Evolutionary conservation across 2,113 vertebrate species (phyloP).

Genomic region (Aix galericulata): DNA sequence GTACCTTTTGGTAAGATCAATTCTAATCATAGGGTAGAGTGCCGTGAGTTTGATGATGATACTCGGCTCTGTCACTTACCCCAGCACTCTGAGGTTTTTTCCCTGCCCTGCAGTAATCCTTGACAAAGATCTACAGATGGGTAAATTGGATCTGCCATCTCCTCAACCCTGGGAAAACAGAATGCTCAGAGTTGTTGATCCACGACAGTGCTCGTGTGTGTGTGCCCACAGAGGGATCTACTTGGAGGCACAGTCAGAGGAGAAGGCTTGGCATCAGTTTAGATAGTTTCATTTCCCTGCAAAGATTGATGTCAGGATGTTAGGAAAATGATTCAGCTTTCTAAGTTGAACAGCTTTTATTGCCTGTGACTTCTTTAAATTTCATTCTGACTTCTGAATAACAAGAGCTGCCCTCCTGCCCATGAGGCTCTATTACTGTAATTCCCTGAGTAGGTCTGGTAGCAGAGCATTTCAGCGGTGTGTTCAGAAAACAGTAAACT

Average conservation of each 20-base stretch:
- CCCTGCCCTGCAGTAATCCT: slow-evolving; percentile 7
- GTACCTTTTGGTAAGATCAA: slow-evolving; percentile 41
- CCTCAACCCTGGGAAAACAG: not conserved
- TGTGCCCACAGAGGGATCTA: not conserved
- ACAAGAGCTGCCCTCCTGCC: slow-evolving; percentile 22
- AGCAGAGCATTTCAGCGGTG: not conserved
- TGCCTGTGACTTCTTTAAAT: slow-evolving; percentile 19
- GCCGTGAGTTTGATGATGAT: slow-evolving; percentile 15
- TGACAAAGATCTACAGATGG: not conserved
- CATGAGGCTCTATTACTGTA: slow-evolving; percentile 59
- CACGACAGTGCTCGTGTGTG: fast-evolving
- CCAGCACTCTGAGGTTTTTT: not conserved
- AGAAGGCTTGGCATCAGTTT: not conserved
- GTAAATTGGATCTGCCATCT: slow-evolving; percentile 1
- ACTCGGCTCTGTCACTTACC: slow-evolving; percentile 15
- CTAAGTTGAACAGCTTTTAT: not conserved
- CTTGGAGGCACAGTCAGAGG: not conserved
- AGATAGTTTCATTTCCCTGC: not conserved
- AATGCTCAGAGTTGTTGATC: not conserved
- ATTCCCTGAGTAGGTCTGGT: slow-evolving; percentile 21
- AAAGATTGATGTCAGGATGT: not conserved
- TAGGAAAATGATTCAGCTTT: not conserved
- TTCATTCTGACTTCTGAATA: not conserved
- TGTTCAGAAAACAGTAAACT: slow-evolving; percentile 2
- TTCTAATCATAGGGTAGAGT: slow-evolving; percentile 19